Evolutionary conservation across 2,797 vertebrate genomes (phyloP), one percentile per base, ranked within the genome.

Genomic region (Channa striata): DNA sequence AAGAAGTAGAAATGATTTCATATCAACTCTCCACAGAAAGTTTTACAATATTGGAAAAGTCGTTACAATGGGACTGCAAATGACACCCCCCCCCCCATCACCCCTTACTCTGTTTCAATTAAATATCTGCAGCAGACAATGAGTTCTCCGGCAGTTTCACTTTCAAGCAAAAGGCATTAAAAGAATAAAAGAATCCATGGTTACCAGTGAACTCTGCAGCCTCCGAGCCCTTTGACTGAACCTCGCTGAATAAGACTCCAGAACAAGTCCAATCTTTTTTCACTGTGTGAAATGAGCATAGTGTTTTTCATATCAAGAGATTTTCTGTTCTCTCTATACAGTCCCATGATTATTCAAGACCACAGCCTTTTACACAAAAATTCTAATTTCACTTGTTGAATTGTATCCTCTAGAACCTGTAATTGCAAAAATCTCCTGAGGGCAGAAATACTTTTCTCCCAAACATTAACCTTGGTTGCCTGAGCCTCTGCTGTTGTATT

Each of bases 121-220:
- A 88, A 89, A 90, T 78, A 80, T 74, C 56, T 63, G 68, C 42
- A n/a, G 74, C 72, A 68, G 79, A 86, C 83, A 90, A 83, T 87
- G 83, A 68, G 48, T 77, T 87, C 65, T 78, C 62, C 0, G 68
- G 48, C 83, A 70, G 72, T 57, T 81, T 82, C 57, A 17, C 77
- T 84, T 88, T 91, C 74, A 72, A 81, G 82, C 74, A 68, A 77
- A 87, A 81, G 66, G 69, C 87, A 89, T 92, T 88, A 89, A 68
- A 74, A 59, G 77, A 83, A 74, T 85, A 75, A 91, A 89, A 84
- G 81, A 86, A 87, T 85, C 67, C 75, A 80, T 81, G 58, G 80
- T 86, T 79, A 77, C 71, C 61, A 66, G 52, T 74, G 68, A 83
- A 86, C 83, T 79, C 72, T 36, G n/a, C 68, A 66, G 79, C 69